Conservation (phyloP, 2,113 vertebrate species). For the Notarius quadriscutis region DNA sequence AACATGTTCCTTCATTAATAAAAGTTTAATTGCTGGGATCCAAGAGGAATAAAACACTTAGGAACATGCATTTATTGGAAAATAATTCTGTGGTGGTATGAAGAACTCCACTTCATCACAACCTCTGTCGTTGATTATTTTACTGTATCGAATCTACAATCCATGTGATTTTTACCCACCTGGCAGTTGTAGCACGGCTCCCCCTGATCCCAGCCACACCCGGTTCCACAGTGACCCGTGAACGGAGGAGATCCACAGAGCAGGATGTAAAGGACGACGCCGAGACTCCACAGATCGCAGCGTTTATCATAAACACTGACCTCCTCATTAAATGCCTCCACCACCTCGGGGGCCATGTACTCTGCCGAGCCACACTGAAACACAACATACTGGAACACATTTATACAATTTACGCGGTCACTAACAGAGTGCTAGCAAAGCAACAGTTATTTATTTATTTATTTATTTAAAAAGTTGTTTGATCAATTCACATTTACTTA, state of each 20-base stretch:
- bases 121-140: background rate
- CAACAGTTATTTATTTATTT: too few species aligned
- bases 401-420: background rate
- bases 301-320: constrained; percentile 96
- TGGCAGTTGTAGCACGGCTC: constrained; percentile 93
- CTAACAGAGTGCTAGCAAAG: too few species aligned
- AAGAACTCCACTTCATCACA: background rate
- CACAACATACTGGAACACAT: too few species aligned
- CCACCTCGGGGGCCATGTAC: constrained; percentile 99
- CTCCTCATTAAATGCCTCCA: constrained; percentile 95
- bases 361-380: constrained; percentile 92
- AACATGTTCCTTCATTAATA: background rate
- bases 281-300: constrained; percentile 97
- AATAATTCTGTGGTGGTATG: background rate
- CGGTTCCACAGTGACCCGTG: constrained; percentile 89
- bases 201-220: constrained; percentile 94
- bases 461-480: too few species aligned
- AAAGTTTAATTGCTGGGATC: background rate
- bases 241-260: constrained; percentile 96
- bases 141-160: background rate
- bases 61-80: background rate
- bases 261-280: constrained; percentile 96
- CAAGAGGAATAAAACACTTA: background rate
- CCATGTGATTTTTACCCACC: constrained; percentile 65
- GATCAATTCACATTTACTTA: too few species aligned